These are phyloP conservation scores for Aphidius ervi DNA, from an alignment of 1,140 invertebrate species.

Conservation along the genomic window DNA sequence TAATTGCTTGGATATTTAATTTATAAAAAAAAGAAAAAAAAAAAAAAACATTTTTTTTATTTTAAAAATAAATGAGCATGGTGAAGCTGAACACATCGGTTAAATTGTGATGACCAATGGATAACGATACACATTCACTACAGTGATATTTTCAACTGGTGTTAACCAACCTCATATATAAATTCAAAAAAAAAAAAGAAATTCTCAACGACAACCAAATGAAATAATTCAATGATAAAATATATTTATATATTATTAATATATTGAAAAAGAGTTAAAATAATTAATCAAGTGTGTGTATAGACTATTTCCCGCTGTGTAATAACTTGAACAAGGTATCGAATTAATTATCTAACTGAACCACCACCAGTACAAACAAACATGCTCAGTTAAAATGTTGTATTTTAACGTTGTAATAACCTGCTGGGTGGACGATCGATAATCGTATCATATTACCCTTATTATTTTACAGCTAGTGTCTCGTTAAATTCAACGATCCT, in stretches of 20 bases:
- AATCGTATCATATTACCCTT: constrained; percentile 6
- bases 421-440: constrained; percentile 1
- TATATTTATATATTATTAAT: neutral
- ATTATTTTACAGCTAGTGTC: constrained; percentile 2
- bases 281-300: constrained; percentile 1
- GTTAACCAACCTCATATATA: too few relatives aligned
- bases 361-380: neutral
- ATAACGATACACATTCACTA: too few relatives aligned
- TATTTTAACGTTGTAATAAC: neutral
- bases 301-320: neutral
- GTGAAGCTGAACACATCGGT: too few relatives aligned
- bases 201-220: constrained; percentile 4
- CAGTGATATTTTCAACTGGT: too few relatives aligned
- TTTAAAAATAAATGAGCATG: too few relatives aligned
- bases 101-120: too few relatives aligned
- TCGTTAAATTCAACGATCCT: constrained; percentile 3
- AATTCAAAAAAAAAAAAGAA: too few relatives aligned
- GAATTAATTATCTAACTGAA: constrained; percentile 7
- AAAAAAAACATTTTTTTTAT: too few relatives aligned
- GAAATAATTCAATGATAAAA: neutral
- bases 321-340: constrained; percentile 7
- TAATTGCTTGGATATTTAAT: constrained; percentile 34
- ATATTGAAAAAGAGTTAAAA: constrained; percentile 2
- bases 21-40: too few relatives aligned
- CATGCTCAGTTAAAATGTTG: neutral